Evolutionary conservation across 1,140 invertebrate species (phyloP).

Genomic region (Drosophila seguyi): DNA sequence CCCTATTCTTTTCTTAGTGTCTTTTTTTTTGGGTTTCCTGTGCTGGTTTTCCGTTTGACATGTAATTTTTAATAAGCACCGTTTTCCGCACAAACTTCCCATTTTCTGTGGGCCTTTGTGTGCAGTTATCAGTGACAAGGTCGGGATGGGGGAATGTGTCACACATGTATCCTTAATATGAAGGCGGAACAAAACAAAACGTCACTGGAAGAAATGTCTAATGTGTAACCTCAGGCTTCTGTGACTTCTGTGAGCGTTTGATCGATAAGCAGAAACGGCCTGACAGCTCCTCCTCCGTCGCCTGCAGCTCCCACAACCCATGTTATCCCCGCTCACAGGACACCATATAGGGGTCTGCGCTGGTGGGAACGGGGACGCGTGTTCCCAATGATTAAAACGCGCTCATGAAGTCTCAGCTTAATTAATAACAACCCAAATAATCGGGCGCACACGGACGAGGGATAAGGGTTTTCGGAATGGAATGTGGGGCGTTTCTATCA

Average conservation of each 20-base stretch:
- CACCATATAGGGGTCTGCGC: slow-evolving; percentile 9
- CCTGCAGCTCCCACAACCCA: neutral
- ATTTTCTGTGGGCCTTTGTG: slow-evolving; percentile 39
- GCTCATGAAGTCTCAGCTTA: slow-evolving; percentile 65
- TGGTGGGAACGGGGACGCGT: slow-evolving; percentile 32
- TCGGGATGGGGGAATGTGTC: slow-evolving; percentile 46
- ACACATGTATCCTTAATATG: slow-evolving; percentile 68
- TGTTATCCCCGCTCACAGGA: slow-evolving; percentile 4
- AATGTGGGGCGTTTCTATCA: slow-evolving; percentile 40
- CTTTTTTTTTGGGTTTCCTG: slow-evolving; percentile 39
- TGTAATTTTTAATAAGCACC: slow-evolving; percentile 82
- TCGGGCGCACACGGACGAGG: slow-evolving; percentile 16
- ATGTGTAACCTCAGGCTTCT: slow-evolving; percentile 39
- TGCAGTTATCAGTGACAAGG: slow-evolving; percentile 51
- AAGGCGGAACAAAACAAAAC: slow-evolving; percentile 61
- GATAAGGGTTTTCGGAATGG: neutral
- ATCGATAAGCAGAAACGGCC: slow-evolving; percentile 52
- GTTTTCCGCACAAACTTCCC: slow-evolving; percentile 66
- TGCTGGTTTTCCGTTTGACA: slow-evolving; percentile 63
- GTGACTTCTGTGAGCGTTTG: slow-evolving; percentile 51
- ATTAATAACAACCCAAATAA: slow-evolving; percentile 75
- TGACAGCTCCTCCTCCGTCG: slow-evolving; percentile 48
- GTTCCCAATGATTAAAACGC: slow-evolving; percentile 63
- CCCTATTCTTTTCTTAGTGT: neutral
- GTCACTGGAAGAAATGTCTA: slow-evolving; percentile 65